Evolutionary conservation across 1,140 invertebrate genomes (phyloP).

Genomic region (Lordiphosa collinella): DNA sequence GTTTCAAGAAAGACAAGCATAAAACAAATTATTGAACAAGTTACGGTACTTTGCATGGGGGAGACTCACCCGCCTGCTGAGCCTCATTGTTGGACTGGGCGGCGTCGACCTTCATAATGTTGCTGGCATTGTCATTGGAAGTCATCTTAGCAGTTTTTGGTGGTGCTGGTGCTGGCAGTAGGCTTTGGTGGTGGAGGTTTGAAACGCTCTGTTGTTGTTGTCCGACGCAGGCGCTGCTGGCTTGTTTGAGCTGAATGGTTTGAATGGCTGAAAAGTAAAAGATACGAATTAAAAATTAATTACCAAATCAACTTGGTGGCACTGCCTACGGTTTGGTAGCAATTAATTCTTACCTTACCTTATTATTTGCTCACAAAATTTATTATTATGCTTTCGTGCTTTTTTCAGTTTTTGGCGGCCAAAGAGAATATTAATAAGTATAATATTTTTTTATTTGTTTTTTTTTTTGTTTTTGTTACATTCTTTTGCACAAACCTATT

Average conservation of each 20-base stretch:
- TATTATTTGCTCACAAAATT: background rate
- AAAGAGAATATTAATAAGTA: too few relatives aligned
- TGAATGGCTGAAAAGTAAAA: conserved; percentile 23
- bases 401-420: background rate
- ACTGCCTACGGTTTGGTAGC: background rate
- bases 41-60: too few relatives aligned
- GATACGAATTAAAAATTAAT: conserved; percentile 23
- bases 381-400: background rate
- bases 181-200: too few relatives aligned
- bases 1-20: too few relatives aligned
- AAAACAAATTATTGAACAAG: too few relatives aligned
- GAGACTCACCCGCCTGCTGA: conserved; percentile 50
- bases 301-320: background rate
- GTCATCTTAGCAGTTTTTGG: conserved; percentile 55
- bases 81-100: conserved; percentile 63
- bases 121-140: conserved; percentile 63
- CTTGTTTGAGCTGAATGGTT: conserved; percentile 70
- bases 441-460: too few relatives aligned
- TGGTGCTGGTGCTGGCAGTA: conserved; percentile 19
- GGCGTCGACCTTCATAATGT: conserved; percentile 62
- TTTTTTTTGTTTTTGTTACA: too few relatives aligned
- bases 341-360: background rate
- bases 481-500: too few relatives aligned
- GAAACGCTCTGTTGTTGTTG: conserved; percentile 49
- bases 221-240: conserved; percentile 55